Evolutionary conservation across 2,113 vertebrate species (phyloP), one percentile per base, ranked within the genome.

Genomic region (Lophura nycthemera): DNA sequence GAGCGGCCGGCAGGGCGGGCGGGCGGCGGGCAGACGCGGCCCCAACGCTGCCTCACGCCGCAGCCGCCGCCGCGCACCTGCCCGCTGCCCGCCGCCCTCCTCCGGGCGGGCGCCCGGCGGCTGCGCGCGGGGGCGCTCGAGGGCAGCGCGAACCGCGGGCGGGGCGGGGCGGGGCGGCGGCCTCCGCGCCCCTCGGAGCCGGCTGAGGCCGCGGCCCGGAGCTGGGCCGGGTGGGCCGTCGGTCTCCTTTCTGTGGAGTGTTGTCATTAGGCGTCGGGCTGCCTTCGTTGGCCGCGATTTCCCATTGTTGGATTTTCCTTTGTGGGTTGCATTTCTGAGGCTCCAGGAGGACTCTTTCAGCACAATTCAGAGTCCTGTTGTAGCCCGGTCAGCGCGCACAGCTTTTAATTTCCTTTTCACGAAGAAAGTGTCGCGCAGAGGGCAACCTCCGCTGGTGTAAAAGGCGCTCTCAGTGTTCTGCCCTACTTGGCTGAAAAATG

Each of bases 1-100:
- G 50, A 27, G 50, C 50, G 50, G 47, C 25, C 50, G 50, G 47
- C 25, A 13, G 25, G 50, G 50, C 50, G 13, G 50, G 71, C 59
- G 36, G 89, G 93, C 95, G 91, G 94, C 40, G 36, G 40, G 89
- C 96, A 93, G 96, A 95, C 96, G 75, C 96, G 63, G 89, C 72
- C 50, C 92, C 95, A 82, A 48, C 87, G 82, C 81, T 34, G 64
- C 22, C 60, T 59, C 89, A 74, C 47, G 83, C 90, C 85, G 50
- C 91, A 95, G 50, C 50, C 50, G 94, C 94, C 96, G 96, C 89
- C 91, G 94, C 82, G 57, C 78, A 75, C 78, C 78, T 82, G 54
- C 70, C 78, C 69, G 48, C 71, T 64, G 63, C 52, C 60, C 59
- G 43, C 76, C 48, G 34, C 67, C 47, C 22, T 60, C 20, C 50